A percentile compares a stretch with the other conserved stretches of the same genome.
phyloP scores from a whole-genome alignment of 2,113 vertebrate genomes.

The Mobula hypostoma region DNA sequence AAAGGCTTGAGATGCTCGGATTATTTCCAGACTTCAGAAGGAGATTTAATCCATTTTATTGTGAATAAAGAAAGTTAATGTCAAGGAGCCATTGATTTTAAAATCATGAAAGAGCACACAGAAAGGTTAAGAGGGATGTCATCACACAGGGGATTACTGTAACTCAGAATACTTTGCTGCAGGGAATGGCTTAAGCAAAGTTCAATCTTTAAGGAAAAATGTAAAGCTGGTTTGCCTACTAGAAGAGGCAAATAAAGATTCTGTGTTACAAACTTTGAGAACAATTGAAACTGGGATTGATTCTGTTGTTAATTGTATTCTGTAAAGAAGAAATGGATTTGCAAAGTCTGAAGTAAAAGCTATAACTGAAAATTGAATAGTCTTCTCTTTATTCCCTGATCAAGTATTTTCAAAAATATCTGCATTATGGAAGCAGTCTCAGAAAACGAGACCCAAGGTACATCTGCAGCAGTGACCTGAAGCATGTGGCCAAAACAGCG shows the following conservation, averaged over 20 bases:
- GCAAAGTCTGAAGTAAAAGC: not conserved
- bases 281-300: not conserved
- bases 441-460: not conserved
- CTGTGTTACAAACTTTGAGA: not conserved
- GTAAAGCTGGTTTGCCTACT: too few relatives aligned
- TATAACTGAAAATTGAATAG: not conserved
- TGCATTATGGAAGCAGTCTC: not conserved
- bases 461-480: not conserved
- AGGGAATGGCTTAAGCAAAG: not conserved
- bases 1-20: not conserved
- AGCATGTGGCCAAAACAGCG: not conserved
- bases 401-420: not conserved
- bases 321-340: not conserved
- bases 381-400: not conserved
- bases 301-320: not conserved
- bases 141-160: not conserved
- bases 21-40: not conserved
- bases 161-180: not conserved
- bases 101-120: not conserved
- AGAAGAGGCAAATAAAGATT: not conserved
- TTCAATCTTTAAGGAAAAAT: not conserved
- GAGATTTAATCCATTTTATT: not conserved
- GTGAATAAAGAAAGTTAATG: constrained; percentile 8
- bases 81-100: not conserved
- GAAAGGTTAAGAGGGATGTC: not conserved